A percentile compares a stretch with the other conserved stretches of the same genome.
phyloP scores from a whole-genome alignment of 92 coral and sea anemone genomes.

The Palythoa caribaeorum region DNA sequence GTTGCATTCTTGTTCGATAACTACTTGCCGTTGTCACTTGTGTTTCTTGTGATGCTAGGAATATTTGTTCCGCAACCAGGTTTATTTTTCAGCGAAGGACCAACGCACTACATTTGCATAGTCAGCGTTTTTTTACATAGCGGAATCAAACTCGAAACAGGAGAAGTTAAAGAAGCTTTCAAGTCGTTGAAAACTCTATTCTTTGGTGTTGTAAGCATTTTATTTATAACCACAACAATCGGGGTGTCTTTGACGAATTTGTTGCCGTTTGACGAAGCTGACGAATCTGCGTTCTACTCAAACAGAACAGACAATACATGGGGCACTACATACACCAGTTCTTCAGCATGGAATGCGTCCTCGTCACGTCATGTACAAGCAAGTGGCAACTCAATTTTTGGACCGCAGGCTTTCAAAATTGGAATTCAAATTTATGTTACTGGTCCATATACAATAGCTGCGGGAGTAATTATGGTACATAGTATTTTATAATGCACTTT shows the following conservation, averaged over 20 bases:
- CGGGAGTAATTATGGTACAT: slow-evolving; percentile 93
- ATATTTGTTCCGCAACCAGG: slow-evolving; percentile 81
- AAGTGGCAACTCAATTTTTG: slow-evolving; percentile 61
- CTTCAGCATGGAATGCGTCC: not conserved
- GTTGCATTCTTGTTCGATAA: slow-evolving; percentile 67
- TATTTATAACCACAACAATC: slow-evolving; percentile 80
- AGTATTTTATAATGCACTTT: slow-evolving; percentile 46
- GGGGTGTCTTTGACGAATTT: slow-evolving; percentile 82
- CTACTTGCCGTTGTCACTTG: slow-evolving; percentile 73
- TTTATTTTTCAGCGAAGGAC: slow-evolving; percentile 74
- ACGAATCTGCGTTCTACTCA: slow-evolving; percentile 9
- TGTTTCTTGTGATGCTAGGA: slow-evolving; percentile 73
- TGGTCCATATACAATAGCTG: slow-evolving; percentile 95
- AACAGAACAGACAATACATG: slow-evolving; percentile 44
- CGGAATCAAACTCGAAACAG: slow-evolving; percentile 91
- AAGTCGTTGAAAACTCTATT: slow-evolving; percentile 79
- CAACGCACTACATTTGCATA: slow-evolving; percentile 82
- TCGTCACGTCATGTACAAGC: slow-evolving; percentile 9
- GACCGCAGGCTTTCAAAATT: slow-evolving; percentile 80
- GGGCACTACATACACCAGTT: not conserved
- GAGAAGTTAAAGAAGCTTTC: slow-evolving; percentile 86
- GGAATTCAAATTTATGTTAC: slow-evolving; percentile 91
- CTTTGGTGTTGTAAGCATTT: slow-evolving; percentile 82
- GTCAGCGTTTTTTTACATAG: slow-evolving; percentile 89
- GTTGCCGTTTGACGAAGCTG: slow-evolving; percentile 73